A percentile compares a stretch with the other conserved stretches of the same genome.
Evolutionary conservation across 30 jellyfish, hydroid and myxozoan species (phyloP).

Genomic region (Rhopilema esculentum): DNA sequence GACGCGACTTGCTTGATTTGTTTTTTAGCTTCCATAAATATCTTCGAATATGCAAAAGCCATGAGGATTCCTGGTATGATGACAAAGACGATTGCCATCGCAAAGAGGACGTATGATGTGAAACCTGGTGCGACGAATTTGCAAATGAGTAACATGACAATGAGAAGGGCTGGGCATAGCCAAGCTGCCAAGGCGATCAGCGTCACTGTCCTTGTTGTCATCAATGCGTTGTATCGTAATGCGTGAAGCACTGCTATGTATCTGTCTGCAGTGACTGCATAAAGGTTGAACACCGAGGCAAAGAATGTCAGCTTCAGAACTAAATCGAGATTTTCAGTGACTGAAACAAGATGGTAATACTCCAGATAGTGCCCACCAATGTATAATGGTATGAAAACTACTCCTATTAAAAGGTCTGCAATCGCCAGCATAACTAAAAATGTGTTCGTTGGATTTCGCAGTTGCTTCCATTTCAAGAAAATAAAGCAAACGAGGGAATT

Average conservation of each 20-base stretch:
- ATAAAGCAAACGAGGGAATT: slow-evolving; percentile 51
- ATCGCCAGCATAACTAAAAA: slow-evolving; percentile 66
- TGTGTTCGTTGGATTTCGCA: slow-evolving; percentile 78
- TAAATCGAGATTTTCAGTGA: slow-evolving; percentile 47
- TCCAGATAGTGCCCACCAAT: slow-evolving; percentile 79
- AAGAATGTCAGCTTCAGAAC: slow-evolving; percentile 53
- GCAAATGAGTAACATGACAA: slow-evolving; percentile 29
- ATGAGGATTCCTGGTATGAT: slow-evolving; percentile 60
- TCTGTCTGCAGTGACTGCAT: slow-evolving; percentile 78
- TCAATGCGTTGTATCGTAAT: slow-evolving; percentile 75
- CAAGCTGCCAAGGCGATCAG: slow-evolving; percentile 66
- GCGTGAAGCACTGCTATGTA: slow-evolving; percentile 73
- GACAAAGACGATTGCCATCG: slow-evolving; percentile 54
- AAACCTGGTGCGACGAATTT: slow-evolving; percentile 10
- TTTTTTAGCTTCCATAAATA: slow-evolving; percentile 66
- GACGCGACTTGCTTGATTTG: slow-evolving; percentile 67
- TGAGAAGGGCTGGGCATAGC: slow-evolving; percentile 51
- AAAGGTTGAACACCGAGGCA: slow-evolving; percentile 75
- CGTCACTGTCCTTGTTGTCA: slow-evolving; percentile 43
- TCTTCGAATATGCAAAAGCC: slow-evolving; percentile 44
- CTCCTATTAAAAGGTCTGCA: slow-evolving; percentile 68
- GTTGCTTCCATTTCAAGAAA: slow-evolving; percentile 33
- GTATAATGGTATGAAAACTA: slow-evolving; percentile 71
- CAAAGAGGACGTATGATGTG: slow-evolving; percentile 15
- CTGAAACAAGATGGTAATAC: slow-evolving; percentile 40